Evolutionary conservation across 2,113 vertebrate genomes (phyloP), one percentile per base, ranked within the genome.

Genomic region (Phylloscopus whistleri): DNA sequence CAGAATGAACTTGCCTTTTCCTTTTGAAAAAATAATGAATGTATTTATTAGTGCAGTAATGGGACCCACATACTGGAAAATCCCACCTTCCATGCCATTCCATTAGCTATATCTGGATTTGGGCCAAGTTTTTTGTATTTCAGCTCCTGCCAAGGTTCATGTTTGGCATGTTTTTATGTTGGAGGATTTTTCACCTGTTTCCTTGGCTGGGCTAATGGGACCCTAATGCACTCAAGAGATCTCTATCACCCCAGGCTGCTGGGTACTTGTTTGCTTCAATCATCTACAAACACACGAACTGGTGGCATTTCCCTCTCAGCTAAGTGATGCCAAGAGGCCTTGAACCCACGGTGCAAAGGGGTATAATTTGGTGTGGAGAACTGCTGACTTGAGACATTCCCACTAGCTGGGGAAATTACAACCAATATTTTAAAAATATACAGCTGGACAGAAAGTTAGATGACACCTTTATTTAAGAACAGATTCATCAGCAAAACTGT

Each of bases 101-200:
- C 60, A 72, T 89, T 84, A 86, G 15, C 28, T 88, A 70, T 68
- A 84, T 35, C 52, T 94, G 87, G 87, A 69, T 82, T 56, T 43
- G 49, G 56, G n/a, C 30, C 95, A 95, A 85, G 76, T 80, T 56
- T 89, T 89, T 20, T 35, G 9, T 51, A 89, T 91, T 95, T 91
- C 73, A 55, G 76, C 43, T 90, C 56, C 48, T 95, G 78, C 84
- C 80, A 82, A 86, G 39, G 56, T 43, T 96, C 43, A 76, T 51
- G 43, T 74, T 94, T 73, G 69, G 91, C 87, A 94, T 77, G 79
- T 63, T 95, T 93, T 78, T 41, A 60, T 1, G 0, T 13, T 64
- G 69, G 80, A 92, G 44, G 66, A 39, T 63, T 95, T 95, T 87
- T 89, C 87, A 46, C 70, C 62, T 91, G 49, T 84, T 88, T 87